Percentiles rank a stretch among this genome's conserved stretches.
phyloP scores from a whole-genome alignment of 2,888 invertebrate species.

The Tortrix viridana region DNA sequence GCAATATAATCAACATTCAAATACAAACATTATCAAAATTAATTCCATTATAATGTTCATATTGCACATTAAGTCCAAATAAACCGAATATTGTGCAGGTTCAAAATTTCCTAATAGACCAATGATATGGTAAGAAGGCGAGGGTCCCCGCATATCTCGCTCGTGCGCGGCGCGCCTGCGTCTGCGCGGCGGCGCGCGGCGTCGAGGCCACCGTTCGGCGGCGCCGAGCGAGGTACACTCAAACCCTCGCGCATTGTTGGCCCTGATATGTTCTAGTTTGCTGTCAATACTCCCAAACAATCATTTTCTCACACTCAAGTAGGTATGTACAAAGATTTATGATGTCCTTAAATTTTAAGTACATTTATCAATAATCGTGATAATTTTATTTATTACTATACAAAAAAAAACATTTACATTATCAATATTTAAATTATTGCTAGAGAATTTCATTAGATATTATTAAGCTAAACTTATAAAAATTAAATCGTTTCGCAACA shows the following conservation, averaged over 20 bases:
- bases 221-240: conserved; percentile 52
- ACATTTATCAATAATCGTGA: conserved; percentile 67
- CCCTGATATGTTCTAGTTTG: conserved; percentile 66
- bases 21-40: conserved; percentile 82
- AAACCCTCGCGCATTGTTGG: conserved; percentile 53
- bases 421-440: conserved; percentile 79
- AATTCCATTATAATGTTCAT: conserved; percentile 71
- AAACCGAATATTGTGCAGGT: conserved; percentile 53
- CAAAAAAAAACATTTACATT: conserved; percentile 80
- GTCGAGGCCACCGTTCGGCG: conserved; percentile 28
- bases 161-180: neutral
- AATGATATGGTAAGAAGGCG: conserved; percentile 52
- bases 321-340: conserved; percentile 66
- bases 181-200: neutral
- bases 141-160: conserved; percentile 50
- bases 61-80: conserved; percentile 68
- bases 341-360: conserved; percentile 57
- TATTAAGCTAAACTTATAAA: conserved; percentile 74
- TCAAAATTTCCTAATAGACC: conserved; percentile 52
- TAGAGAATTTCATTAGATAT: conserved; percentile 77
- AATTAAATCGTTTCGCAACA: conserved; percentile 78
- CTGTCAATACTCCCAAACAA: conserved; percentile 48
- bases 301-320: conserved; percentile 48
- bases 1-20: conserved; percentile 82
- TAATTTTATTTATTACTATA: conserved; percentile 74